phyloP scores from a whole-genome alignment of 2,888 invertebrate genomes.

The Pterobdella sp. region DNA sequence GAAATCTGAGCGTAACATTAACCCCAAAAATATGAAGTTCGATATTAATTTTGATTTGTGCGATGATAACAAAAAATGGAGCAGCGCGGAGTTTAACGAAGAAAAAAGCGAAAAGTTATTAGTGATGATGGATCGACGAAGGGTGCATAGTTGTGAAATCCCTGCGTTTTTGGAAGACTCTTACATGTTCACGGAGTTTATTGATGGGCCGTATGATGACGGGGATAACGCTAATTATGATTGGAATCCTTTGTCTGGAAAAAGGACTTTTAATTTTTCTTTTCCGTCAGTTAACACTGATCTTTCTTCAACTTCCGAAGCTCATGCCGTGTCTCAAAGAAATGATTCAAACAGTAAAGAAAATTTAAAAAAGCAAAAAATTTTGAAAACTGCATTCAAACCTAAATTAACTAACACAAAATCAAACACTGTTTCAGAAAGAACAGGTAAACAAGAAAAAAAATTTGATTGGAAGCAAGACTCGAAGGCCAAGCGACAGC shows the following conservation, averaged over 20 bases:
- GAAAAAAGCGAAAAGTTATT: neutral
- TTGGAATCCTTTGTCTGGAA: neutral
- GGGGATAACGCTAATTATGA: neutral
- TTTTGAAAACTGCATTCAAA: neutral
- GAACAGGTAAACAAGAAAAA: neutral
- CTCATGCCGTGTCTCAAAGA: neutral
- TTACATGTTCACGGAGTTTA: slow-evolving; percentile 30
- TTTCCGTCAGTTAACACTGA: neutral
- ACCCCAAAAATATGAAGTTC: neutral
- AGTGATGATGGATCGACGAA: neutral
- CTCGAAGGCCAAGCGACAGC: slow-evolving; percentile 18
- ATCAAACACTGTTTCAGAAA: neutral
- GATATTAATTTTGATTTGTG: neutral
- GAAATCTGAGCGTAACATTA: neutral
- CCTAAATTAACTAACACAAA: neutral
- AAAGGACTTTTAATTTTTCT: neutral
- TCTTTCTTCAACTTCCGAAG: slow-evolving; percentile 16
- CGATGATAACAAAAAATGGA: neutral
- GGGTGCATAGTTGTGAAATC: neutral
- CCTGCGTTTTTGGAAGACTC: slow-evolving; percentile 21
- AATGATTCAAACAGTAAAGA: neutral
- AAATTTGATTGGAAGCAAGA: slow-evolving; percentile 8
- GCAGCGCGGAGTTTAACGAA: no score
- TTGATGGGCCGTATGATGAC: slow-evolving; percentile 28
- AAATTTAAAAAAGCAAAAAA: neutral